Percentiles rank a stretch among this genome's conserved stretches.
Evolutionary conservation across 2,113 vertebrate genomes (phyloP).

Genomic region (Cepphus grylle): DNA sequence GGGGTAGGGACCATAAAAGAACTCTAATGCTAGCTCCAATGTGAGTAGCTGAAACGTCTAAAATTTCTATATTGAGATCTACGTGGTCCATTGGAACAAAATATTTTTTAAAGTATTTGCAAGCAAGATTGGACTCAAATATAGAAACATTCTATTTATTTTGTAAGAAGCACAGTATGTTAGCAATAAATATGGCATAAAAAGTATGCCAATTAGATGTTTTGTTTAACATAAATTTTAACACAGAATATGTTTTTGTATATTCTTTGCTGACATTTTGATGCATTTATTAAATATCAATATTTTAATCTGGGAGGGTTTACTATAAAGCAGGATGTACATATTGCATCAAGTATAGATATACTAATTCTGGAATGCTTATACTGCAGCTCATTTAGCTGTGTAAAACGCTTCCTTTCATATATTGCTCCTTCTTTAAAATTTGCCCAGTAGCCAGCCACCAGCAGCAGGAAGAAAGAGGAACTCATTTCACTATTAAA

Average conservation of each 20-base stretch:
- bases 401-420: neutral
- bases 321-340: neutral
- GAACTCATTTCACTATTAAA: neutral
- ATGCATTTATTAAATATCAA: conserved; percentile 4
- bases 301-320: neutral
- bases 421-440: neutral
- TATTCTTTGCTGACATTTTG: neutral
- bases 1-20: neutral
- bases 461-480: neutral
- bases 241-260: neutral
- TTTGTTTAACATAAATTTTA: conserved; percentile 6
- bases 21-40: neutral
- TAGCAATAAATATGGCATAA: neutral
- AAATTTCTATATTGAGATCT: neutral
- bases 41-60: neutral
- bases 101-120: neutral
- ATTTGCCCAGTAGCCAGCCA: neutral
- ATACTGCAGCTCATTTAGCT: neutral
- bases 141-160: neutral
- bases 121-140: neutral
- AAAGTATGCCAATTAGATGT: neutral
- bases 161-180: neutral
- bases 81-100: neutral
- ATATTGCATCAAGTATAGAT: neutral
- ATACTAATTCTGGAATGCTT: neutral